Evolutionary conservation across 1,140 invertebrate species (phyloP), one percentile per base, ranked within the genome.

Genomic region (Diorhabda elongata): DNA sequence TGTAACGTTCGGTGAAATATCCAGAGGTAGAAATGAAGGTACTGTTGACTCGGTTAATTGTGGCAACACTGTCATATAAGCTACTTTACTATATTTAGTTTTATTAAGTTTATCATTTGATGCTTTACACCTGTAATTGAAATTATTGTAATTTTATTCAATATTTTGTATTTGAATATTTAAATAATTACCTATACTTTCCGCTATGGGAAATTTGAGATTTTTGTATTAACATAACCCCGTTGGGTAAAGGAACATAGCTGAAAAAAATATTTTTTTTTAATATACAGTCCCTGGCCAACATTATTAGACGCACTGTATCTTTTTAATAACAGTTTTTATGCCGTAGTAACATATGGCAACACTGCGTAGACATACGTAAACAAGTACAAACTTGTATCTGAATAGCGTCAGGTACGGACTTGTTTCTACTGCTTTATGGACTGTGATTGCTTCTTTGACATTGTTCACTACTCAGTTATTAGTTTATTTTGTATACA

Each of bases 181-280:
- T 43, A 6, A 47, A 56, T 4, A 66, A 70, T 73, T 69, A 80
- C 78, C 74, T 78, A 76, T 78, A 80, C 60, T 67, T 71, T 71
- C 77, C 77, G 63, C 73, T 62, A 74, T 80, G 76, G 64, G 71
- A 72, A 66, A 70, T 68, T 71, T 73, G 72, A 69, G 74, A 76
- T 67, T 73, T 74, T 71, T 70, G 73, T 71, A 80, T 77, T 75
- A 80, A 73, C 69, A 80, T 71, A 68, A 73, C 71, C 74, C 78
- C 78, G 70, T 73, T 68, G 68, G 78, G 76, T 68, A 79, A 76
- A 78, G 77, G 78, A 79, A 80, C 78, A 79, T 79, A 80, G 78
- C 78, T 80, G 69, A 57, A 77, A 78, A 5, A 42, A 42, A 61
- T 61, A 9, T 42, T 61, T 42, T 61, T 61, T 41, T 61, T 61